Base-by-base conservation (phyloP, 2,888 invertebrate species). In the Orgyia antiqua region DNA sequence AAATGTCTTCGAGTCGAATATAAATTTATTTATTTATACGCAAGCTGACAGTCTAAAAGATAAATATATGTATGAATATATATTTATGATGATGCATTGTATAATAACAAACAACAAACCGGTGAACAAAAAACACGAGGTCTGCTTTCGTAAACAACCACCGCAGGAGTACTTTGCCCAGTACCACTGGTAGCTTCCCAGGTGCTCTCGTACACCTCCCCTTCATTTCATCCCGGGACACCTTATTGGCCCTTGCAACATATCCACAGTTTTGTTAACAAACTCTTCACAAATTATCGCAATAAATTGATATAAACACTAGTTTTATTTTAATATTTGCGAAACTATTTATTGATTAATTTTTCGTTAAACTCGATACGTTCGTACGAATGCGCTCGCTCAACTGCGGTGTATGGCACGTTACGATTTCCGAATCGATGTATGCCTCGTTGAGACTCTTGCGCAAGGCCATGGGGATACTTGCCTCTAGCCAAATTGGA, bases 101-200 rank as follows among this genome's bases (percentile, higher is more conserved):
- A n/a, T n/a, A 6, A 15, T 15, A 15, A 15, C 15, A 4, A 6
- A 7, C 8, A 58, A 89, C 89, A 58, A 89, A 90, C 76, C 90
- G 88, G 74, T 90, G 89, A 56, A 90, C 80, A 58, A 90, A 82
- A 58, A 88, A 87, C 65, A 89, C 84, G 34, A 89, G 68, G 60
- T 90, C 89, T 13, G 89, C 88, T 62, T 88, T 90, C 34, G 88
- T 88, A 51, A 89, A 83, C 34, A 91, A 83, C 91, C 91, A 91
- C 45, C 89, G 88, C 29, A 89, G 71, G 25, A 90, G 67, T 51
- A 88, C 75, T 57, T 88, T 88, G 47, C 88, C 89, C 46, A 89
- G 65, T 42, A 88, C 71, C 64, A 76, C 65, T 33, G 82, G 74
- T 55, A 80, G 53, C 47, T 71, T 70, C 39, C 47, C 70, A 13